phyloP scores from a whole-genome alignment of 2,113 vertebrate genomes.

The Thamnaconus septentrionalis region DNA sequence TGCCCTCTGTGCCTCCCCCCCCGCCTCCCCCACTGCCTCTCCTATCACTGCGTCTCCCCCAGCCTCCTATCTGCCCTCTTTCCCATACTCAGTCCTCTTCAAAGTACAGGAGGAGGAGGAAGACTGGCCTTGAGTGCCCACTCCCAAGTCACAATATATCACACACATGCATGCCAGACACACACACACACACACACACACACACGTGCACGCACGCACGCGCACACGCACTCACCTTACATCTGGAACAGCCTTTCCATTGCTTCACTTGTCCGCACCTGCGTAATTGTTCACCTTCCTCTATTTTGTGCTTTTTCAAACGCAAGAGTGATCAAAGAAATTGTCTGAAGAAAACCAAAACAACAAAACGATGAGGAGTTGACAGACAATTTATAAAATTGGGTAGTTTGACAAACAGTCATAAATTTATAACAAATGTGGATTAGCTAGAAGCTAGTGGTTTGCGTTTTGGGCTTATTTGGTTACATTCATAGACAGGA shows the following conservation, averaged over 20 bases:
- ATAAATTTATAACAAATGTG: no score
- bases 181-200: constrained; percentile 18
- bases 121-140: constrained; percentile 49
- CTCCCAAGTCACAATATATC: constrained; percentile 64
- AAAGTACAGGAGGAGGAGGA: constrained; percentile 49
- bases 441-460: no score
- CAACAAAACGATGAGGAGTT: no score
- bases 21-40: constrained; percentile 29
- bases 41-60: constrained; percentile 48
- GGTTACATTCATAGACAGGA: no score
- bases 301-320: no score
- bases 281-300: background rate
- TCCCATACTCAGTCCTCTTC: constrained; percentile 57
- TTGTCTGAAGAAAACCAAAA: no score
- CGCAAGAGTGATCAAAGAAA: no score
- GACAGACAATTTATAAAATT: no score
- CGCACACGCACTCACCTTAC: constrained; percentile 8
- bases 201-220: constrained; percentile 11
- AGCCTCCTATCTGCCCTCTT: constrained; percentile 51
- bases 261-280: constrained; percentile 7
- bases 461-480: no score
- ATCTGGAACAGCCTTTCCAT: constrained; percentile 3
- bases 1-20: constrained; percentile 50
- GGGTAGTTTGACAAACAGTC: no score
- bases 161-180: constrained; percentile 17